Conservation (phyloP, 2,113 vertebrate species). For the Solenodon paradoxus region DNA sequence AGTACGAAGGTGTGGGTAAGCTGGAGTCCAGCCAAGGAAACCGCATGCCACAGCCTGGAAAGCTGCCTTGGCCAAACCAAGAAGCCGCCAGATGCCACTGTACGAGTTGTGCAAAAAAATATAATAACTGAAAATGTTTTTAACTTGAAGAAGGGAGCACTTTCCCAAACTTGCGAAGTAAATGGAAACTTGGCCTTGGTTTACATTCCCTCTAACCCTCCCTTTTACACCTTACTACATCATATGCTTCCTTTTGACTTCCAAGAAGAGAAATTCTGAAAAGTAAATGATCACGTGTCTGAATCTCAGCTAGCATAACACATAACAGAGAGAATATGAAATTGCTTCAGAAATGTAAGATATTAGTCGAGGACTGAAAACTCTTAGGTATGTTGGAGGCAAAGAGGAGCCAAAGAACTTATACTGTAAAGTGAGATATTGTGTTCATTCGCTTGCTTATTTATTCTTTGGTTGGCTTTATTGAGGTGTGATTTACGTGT, state of each 20-base stretch:
- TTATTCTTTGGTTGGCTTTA: neutral
- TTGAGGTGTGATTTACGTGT: neutral
- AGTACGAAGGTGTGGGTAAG: neutral
- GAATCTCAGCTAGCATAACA: neutral
- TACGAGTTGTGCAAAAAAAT: neutral
- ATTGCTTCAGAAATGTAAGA: too few species aligned
- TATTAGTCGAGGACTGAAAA: neutral
- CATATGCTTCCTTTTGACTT: neutral
- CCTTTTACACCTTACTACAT: neutral
- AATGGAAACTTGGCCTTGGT: neutral
- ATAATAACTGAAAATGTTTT: neutral
- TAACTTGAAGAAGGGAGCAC: neutral
- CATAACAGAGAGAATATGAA: neutral
- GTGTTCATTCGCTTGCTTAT: neutral
- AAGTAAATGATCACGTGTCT: neutral
- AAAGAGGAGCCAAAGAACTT: neutral
- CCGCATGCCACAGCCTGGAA: neutral
- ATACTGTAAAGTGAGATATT: too few species aligned
- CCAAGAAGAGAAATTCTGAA: neutral
- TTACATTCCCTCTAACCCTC: neutral
- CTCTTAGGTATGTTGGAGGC: neutral
- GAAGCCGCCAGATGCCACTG: too few species aligned
- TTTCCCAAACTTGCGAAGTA: neutral
- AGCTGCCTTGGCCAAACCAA: neutral
- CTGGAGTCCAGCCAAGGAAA: neutral